A percentile compares a stretch with the other conserved stretches of the same genome.
Conservation (phyloP, 2,888 invertebrate genomes). For the Silvanus unidentatus region DNA sequence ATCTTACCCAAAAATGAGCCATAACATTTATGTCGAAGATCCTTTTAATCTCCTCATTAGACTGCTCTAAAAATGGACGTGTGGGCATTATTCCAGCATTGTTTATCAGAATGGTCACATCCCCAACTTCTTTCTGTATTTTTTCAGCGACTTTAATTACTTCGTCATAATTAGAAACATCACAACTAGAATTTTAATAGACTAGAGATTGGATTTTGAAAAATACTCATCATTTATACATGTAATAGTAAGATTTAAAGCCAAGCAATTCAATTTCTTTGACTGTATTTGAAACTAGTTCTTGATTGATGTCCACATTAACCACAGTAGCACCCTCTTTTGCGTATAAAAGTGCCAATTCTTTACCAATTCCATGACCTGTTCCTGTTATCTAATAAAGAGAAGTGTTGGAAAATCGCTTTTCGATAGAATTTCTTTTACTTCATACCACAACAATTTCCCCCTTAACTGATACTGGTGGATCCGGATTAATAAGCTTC, state of each 20-base stretch:
- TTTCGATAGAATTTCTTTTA: background rate
- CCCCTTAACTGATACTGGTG: constrained; percentile 51
- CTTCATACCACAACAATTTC: constrained; percentile 68
- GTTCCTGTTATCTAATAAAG: constrained; percentile 70
- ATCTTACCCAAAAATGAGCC: constrained; percentile 73
- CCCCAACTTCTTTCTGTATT: constrained; percentile 65
- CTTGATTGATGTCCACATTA: constrained; percentile 71
- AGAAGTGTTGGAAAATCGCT: background rate
- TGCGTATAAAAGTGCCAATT: constrained; percentile 68
- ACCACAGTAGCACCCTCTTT: constrained; percentile 65
- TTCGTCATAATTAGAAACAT: constrained; percentile 66
- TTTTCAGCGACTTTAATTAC: constrained; percentile 60
- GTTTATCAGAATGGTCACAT: constrained; percentile 73
- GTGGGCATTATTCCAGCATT: constrained; percentile 87
- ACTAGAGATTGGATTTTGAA: too few species aligned
- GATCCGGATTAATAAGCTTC: constrained; percentile 6
- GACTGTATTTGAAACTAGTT: constrained; percentile 62
- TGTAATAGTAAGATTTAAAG: constrained; percentile 48
- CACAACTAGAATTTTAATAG: constrained; percentile 59
- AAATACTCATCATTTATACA: too few species aligned
- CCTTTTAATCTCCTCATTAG: constrained; percentile 60
- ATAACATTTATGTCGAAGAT: constrained; percentile 72
- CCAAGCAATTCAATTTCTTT: constrained; percentile 49
- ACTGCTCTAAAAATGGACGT: constrained; percentile 61
- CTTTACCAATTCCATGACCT: constrained; percentile 79